Percentiles rank a stretch among this genome's conserved stretches.
Conservation (phyloP, 2,113 vertebrate species). For the Gavialis gangeticus region DNA sequence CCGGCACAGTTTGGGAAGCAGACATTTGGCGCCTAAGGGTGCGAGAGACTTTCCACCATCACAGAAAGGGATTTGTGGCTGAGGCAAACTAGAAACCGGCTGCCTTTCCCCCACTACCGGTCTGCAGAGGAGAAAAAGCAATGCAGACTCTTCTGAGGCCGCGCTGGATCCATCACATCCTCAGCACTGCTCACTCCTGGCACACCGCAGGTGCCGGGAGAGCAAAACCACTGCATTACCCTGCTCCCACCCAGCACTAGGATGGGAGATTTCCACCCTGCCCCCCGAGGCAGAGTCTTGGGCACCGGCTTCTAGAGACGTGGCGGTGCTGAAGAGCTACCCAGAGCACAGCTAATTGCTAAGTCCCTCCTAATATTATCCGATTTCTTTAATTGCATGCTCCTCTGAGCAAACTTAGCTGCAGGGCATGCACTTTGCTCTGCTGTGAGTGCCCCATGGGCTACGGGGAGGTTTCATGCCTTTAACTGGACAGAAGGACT, state of each 20-base stretch:
- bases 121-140: neutral
- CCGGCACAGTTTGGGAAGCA: neutral
- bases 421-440: neutral
- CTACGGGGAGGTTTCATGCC: accelerated
- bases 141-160: neutral
- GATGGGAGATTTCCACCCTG: neutral
- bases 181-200: neutral
- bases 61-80: accelerated
- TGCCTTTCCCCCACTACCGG: neutral
- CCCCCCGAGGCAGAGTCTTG: neutral
- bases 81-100: neutral
- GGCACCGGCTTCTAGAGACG: neutral
- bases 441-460: neutral
- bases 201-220: neutral
- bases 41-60: accelerated
- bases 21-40: neutral
- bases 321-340: neutral
- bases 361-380: accelerated
- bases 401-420: neutral
- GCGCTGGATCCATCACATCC: neutral
- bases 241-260: neutral
- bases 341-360: neutral
- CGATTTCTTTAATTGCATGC: accelerated
- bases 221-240: too few relatives aligned
- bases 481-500: neutral